phyloP scores from a whole-genome alignment of 1,140 invertebrate species.

The Portunus trituberculatus region DNA sequence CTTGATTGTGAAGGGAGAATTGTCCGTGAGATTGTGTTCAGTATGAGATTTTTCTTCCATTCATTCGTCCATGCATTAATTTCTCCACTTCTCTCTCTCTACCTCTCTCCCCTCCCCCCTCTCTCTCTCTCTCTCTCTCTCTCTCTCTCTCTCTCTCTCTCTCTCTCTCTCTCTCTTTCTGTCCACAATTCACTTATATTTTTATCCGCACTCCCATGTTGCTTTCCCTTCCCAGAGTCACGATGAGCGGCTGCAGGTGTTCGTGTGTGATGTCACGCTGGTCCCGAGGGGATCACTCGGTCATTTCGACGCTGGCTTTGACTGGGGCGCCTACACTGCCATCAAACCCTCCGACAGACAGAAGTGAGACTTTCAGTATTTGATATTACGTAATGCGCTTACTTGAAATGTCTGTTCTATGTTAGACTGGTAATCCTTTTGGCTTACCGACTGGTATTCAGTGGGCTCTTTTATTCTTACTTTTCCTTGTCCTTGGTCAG shows the following conservation, averaged over 20 bases:
- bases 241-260: constrained; percentile 60
- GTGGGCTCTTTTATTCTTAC: no score
- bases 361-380: neutral
- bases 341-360: constrained; percentile 41
- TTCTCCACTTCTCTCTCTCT: neutral
- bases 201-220: no score
- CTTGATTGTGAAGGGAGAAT: neutral
- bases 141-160: no score
- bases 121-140: no score
- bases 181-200: no score
- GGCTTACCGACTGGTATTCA: no score
- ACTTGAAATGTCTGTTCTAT: no score
- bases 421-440: no score
- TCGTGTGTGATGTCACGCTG: constrained; percentile 50
- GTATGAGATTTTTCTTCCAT: neutral
- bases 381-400: neutral
- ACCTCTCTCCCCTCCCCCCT: no score
- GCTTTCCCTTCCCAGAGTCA: constrained; percentile 24
- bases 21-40: neutral
- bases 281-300: constrained; percentile 43
- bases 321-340: constrained; percentile 68
- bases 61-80: neutral
- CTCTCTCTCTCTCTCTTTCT: constrained; percentile 23
- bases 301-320: constrained; percentile 57
- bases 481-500: no score